Evolutionary conservation across 2,113 vertebrate species (phyloP), one percentile per base, ranked within the genome.

Genomic region (Corydoras sp.): DNA sequence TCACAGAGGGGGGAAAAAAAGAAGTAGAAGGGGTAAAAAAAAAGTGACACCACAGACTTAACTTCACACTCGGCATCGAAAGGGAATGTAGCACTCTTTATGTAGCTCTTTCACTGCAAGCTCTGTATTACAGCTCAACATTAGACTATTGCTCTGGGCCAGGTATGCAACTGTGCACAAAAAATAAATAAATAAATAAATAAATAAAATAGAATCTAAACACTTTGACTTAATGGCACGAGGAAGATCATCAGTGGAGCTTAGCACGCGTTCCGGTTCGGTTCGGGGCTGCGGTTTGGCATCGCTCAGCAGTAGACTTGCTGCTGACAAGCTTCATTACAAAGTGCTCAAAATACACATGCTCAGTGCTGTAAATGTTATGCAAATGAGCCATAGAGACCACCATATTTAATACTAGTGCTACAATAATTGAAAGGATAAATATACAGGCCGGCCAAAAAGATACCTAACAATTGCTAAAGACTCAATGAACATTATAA

Each of bases 91-190:
- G 71, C 84, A 82, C 78, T 76, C 72, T 85, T 85, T 43, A 43
- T 43, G 35, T 43, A 89, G 88, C 86, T 81, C 82, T 78, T 85
- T 76, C 70, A 15, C 80, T 80, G 77, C 80, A 76, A 81, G 83
- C 89, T 91, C 89, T 88, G 90, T 90, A 91, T 87, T 89, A 84
- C 80, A 66, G 75, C 82, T 87, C 82, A 81, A 80, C 83, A 85
- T 85, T 85, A 82, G 85, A 85, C 83, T 67, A 50, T 43, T 71
- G 68, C 50, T 69, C 62, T 68, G 31, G n/a, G 18, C 61, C 68
- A 60, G 62, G 6, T 66, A 30, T 55, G 56, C 50, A 24, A 66
- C 55, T 54, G 2, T n/a, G 58, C 35, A 43, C 7, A 8, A 43
- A 43, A 35, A 43, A 24, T 24, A 24, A 24, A 24, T 24, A 24